Conservation (phyloP, 2,113 vertebrate genomes). For the Crypturellus undulatus region DNA sequence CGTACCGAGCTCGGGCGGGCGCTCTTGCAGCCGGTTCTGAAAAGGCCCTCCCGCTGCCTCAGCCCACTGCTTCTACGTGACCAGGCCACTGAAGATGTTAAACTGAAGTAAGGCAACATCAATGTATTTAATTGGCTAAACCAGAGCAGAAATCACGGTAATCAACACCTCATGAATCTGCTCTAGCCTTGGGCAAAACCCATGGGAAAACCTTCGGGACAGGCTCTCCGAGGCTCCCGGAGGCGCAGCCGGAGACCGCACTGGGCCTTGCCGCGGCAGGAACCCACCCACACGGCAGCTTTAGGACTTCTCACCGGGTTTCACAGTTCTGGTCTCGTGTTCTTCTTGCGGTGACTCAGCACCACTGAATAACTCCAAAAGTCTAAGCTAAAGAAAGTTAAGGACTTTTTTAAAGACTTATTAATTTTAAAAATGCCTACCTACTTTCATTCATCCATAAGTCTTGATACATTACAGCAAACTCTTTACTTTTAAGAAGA, state of each 20-base stretch:
- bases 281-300: fast-evolving
- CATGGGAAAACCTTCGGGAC: not conserved
- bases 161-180: fast-evolving
- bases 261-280: too few species aligned
- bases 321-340: fast-evolving
- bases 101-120: fast-evolving
- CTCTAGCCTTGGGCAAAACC: fast-evolving
- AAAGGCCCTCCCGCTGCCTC: fast-evolving
- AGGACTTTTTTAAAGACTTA: too few species aligned
- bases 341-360: fast-evolving
- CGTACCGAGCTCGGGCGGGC: fast-evolving
- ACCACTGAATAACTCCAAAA: too few species aligned
- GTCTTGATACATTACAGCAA: fast-evolving
- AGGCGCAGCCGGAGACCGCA: too few species aligned
- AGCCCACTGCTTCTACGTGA: fast-evolving
- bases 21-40: not conserved
- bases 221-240: not conserved
- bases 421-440: not conserved
- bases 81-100: fast-evolving
- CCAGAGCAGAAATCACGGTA: fast-evolving
- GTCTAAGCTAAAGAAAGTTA: fast-evolving
- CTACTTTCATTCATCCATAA: not conserved
- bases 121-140: fast-evolving
- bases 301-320: fast-evolving
- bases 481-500: not conserved